Evolutionary conservation across 1,140 invertebrate species (phyloP).

Genomic region (Temnothorax curvispinosus): DNA sequence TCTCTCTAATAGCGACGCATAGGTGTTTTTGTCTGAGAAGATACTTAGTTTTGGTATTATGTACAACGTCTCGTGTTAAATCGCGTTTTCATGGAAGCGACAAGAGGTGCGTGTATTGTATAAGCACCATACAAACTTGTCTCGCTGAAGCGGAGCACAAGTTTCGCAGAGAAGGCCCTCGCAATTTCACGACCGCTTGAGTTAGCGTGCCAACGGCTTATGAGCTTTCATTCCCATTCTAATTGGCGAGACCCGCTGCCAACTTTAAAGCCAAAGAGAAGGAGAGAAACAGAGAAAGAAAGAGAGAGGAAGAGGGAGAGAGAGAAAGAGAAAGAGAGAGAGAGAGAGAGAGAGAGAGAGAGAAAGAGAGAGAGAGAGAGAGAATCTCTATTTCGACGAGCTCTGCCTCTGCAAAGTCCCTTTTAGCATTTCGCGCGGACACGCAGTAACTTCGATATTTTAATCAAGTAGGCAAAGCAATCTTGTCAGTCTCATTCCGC

Average conservation of each 20-base stretch:
- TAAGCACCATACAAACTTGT: constrained; percentile 4
- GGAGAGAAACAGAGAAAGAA: background rate
- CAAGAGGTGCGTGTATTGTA: background rate
- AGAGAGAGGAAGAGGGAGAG: background rate
- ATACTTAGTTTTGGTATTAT: background rate
- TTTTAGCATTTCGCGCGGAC: background rate
- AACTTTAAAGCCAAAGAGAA: background rate
- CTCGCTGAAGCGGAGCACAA: background rate
- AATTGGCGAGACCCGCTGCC: constrained; percentile 13
- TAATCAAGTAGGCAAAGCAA: constrained; percentile 67
- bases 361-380: background rate
- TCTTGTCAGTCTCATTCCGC: constrained; percentile 56
- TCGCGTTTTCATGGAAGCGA: background rate
- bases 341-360: background rate
- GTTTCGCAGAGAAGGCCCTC: background rate
- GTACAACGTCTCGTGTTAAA: background rate
- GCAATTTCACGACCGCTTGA: constrained; percentile 16
- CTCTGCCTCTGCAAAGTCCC: background rate
- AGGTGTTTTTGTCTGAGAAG: background rate
- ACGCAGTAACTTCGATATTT: constrained; percentile 61
- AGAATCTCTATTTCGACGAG: background rate
- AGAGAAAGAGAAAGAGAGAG: background rate
- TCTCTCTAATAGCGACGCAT: background rate
- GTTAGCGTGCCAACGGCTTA: constrained; percentile 4
- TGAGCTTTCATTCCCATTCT: constrained; percentile 18